phyloP scores from a whole-genome alignment of 2,888 invertebrate genomes.

The Charanyca ferruginea region DNA sequence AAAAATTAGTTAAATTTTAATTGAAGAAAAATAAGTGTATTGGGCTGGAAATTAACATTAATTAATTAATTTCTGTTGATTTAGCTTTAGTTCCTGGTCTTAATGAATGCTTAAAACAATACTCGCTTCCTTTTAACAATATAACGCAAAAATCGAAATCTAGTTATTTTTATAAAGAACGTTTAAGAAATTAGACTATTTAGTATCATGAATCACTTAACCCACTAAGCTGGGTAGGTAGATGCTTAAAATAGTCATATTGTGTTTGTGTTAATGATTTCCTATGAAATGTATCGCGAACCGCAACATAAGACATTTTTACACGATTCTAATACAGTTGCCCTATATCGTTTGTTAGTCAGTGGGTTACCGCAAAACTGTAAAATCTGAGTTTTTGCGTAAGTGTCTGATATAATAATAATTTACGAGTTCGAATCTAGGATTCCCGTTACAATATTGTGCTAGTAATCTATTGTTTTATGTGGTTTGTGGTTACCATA shows the following conservation, averaged over 20 bases:
- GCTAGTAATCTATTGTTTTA: slow-evolving; percentile 45
- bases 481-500: slow-evolving; percentile 45
- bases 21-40: slow-evolving; percentile 3
- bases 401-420: slow-evolving; percentile 52
- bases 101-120: slow-evolving; percentile 16
- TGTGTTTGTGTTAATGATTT: slow-evolving; percentile 72
- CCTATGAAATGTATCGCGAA: slow-evolving; percentile 54
- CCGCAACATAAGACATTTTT: slow-evolving; percentile 49
- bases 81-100: slow-evolving; percentile 7
- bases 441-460: slow-evolving; percentile 48
- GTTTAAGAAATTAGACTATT: background rate
- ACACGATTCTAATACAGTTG: slow-evolving; percentile 58
- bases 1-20: slow-evolving; percentile 13
- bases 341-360: slow-evolving; percentile 55
- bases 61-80: slow-evolving; percentile 25
- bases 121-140: slow-evolving; percentile 22
- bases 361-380: slow-evolving; percentile 60
- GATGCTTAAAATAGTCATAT: slow-evolving; percentile 51
- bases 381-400: slow-evolving; percentile 52
- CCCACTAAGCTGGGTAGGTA: background rate
- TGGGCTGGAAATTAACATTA: slow-evolving; percentile 19
- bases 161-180: too few species aligned
- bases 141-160: too few species aligned
- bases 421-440: slow-evolving; percentile 55
- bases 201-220: slow-evolving; percentile 26